Conservation (phyloP, 2,797 vertebrate species). For the Malacoctenus gilli region DNA sequence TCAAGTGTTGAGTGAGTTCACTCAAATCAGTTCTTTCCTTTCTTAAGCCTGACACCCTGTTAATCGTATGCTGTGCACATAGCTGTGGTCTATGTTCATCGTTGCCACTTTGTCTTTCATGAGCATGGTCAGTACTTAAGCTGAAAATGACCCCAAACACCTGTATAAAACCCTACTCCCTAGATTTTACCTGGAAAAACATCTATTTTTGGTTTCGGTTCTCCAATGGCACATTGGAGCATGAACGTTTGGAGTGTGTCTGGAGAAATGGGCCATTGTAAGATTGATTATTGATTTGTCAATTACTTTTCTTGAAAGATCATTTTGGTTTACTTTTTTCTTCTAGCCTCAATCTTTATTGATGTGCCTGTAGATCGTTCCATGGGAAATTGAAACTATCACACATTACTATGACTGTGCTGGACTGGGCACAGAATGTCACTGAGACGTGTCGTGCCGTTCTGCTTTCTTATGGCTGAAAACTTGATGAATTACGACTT, state of each 20-base stretch:
- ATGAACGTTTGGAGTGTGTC: too few relatives aligned
- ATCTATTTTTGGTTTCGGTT: too few relatives aligned
- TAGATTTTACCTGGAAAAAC: too few relatives aligned
- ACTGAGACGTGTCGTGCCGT: background rate
- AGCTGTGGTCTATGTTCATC: constrained; percentile 8
- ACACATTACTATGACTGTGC: background rate
- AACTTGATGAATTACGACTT: background rate
- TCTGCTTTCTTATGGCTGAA: background rate
- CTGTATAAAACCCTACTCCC: too few relatives aligned
- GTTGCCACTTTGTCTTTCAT: background rate
- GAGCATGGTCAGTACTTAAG: background rate
- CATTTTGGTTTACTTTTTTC: too few relatives aligned
- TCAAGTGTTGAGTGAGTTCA: constrained; percentile 39
- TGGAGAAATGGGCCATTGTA: too few relatives aligned
- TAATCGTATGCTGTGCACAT: constrained; percentile 20
- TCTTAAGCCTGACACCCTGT: constrained; percentile 37
- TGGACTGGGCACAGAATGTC: background rate
- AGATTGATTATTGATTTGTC: too few relatives aligned
- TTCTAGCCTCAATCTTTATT: too few relatives aligned
- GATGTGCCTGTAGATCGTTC: too few relatives aligned
- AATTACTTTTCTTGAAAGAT: too few relatives aligned
- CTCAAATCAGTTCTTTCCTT: constrained; percentile 25
- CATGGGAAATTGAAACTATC: background rate
- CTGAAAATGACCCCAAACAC: too few relatives aligned
- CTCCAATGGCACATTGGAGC: too few relatives aligned